Percentiles rank a stretch among this genome's conserved stretches.
phyloP scores from a whole-genome alignment of 1,140 invertebrate species.

The Chelonus insularis region DNA sequence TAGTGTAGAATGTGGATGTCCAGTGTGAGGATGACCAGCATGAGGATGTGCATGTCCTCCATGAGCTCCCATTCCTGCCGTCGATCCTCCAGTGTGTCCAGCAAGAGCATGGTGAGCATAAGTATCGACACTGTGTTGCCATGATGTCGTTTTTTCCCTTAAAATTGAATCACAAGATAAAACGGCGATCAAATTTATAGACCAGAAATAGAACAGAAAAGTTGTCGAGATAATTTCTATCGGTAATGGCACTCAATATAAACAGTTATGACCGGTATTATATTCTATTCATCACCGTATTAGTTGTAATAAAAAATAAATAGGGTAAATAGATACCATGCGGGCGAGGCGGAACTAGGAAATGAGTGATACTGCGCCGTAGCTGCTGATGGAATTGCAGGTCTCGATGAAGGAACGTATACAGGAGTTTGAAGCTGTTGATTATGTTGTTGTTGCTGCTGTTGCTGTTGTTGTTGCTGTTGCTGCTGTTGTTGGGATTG shows the following conservation, averaged over 20 bases:
- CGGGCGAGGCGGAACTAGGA: constrained; percentile 52
- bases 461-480: constrained; percentile 54
- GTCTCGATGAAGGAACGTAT: constrained; percentile 56
- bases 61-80: constrained; percentile 51
- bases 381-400: constrained; percentile 51
- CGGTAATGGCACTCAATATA: too few relatives aligned
- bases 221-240: background rate
- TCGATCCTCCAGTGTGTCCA: constrained; percentile 48
- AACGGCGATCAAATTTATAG: background rate
- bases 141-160: constrained; percentile 57
- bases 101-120: constrained; percentile 56
- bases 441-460: constrained; percentile 52
- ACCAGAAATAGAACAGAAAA: too few relatives aligned
- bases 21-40: constrained; percentile 51
- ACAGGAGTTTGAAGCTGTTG: constrained; percentile 55
- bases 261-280: too few relatives aligned
- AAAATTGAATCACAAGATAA: background rate
- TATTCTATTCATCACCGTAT: too few relatives aligned
- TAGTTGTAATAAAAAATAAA: background rate
- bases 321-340: constrained; percentile 42
- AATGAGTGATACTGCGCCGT: constrained; percentile 57
- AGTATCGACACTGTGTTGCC: constrained; percentile 58
- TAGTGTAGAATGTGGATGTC: constrained; percentile 53
- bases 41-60: constrained; percentile 50
- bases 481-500: constrained; percentile 35